Conservation (phyloP, 2,113 vertebrate genomes). For the Xenopus laevis region DNA sequence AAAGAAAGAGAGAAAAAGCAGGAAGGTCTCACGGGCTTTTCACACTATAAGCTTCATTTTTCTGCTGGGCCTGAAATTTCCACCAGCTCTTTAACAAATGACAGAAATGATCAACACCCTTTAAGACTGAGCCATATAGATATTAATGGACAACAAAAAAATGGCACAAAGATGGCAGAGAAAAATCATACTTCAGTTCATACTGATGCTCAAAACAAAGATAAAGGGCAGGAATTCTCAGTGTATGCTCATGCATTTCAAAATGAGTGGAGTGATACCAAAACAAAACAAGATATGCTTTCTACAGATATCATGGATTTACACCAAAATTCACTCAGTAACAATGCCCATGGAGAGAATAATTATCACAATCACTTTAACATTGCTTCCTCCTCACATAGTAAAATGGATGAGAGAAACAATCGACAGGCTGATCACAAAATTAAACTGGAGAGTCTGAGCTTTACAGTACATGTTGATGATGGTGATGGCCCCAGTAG, state of each 20-base stretch:
- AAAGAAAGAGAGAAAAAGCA: constrained; percentile 54
- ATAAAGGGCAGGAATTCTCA: constrained; percentile 51
- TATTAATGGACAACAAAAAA: constrained; percentile 52
- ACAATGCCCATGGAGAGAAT: constrained; percentile 41
- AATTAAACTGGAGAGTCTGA: constrained; percentile 47
- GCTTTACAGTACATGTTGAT: constrained; percentile 52
- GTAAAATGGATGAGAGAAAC: constrained; percentile 52
- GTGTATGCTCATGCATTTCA: constrained; percentile 44
- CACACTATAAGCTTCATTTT: constrained; percentile 57
- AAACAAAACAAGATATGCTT: constrained; percentile 44
- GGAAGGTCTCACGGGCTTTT: constrained; percentile 54
- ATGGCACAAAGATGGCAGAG: constrained; percentile 40
- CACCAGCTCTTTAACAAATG: constrained; percentile 26
- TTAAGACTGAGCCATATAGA: background rate
- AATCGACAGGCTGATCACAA: constrained; percentile 44
- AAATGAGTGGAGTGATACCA: constrained; percentile 50
- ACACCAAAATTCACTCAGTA: constrained; percentile 51
- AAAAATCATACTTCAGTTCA: constrained; percentile 52
- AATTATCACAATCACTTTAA: constrained; percentile 26
- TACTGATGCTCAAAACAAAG: constrained; percentile 49
- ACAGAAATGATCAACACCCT: constrained; percentile 44
- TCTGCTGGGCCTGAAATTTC: constrained; percentile 51
- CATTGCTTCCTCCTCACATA: constrained; percentile 39
- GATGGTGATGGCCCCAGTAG: constrained; percentile 19
- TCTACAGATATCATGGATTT: constrained; percentile 63